phyloP scores from a whole-genome alignment of 2,888 invertebrate species.

The Nymphalis urticae region DNA sequence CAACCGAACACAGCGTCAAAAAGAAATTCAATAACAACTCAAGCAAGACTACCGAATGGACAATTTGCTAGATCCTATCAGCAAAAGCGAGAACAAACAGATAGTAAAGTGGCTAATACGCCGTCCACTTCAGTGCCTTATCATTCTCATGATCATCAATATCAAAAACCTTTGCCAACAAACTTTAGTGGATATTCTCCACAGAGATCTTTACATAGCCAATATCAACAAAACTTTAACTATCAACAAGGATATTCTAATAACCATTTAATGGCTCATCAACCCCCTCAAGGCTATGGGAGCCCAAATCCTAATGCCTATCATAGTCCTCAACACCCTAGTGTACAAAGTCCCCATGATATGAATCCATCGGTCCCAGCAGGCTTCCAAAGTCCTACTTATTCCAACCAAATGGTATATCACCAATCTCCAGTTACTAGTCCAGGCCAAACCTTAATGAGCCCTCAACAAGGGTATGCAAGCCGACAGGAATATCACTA shows the following conservation, averaged over 20 bases:
- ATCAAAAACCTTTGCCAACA: constrained; percentile 64
- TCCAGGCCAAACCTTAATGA: constrained; percentile 70
- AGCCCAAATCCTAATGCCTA: constrained; percentile 68
- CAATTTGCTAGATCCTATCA: constrained; percentile 64
- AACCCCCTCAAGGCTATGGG: constrained; percentile 62
- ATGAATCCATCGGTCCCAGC: constrained; percentile 63
- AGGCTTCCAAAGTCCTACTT: constrained; percentile 73
- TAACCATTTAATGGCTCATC: constrained; percentile 64
- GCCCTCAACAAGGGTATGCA: constrained; percentile 66
- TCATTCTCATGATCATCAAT: constrained; percentile 74
- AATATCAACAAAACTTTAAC: constrained; percentile 69
- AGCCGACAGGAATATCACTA: constrained; percentile 69
- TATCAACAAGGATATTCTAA: constrained; percentile 67
- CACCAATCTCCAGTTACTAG: constrained; percentile 49
- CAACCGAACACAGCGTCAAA: constrained; percentile 66
- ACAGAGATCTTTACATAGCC: constrained; percentile 64
- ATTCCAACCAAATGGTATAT: constrained; percentile 68
- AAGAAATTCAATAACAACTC: constrained; percentile 65
- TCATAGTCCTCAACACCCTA: constrained; percentile 70
- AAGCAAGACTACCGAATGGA: constrained; percentile 66
- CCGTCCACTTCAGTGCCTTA: constrained; percentile 62
- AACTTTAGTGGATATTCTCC: constrained; percentile 70
- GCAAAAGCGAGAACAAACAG: constrained; percentile 59
- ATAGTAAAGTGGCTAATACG: constrained; percentile 50
- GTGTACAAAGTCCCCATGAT: constrained; percentile 70